A percentile compares a stretch with the other conserved stretches of the same genome.
Evolutionary conservation across 2,113 vertebrate species (phyloP).

Genomic region (Mixornis gularis): DNA sequence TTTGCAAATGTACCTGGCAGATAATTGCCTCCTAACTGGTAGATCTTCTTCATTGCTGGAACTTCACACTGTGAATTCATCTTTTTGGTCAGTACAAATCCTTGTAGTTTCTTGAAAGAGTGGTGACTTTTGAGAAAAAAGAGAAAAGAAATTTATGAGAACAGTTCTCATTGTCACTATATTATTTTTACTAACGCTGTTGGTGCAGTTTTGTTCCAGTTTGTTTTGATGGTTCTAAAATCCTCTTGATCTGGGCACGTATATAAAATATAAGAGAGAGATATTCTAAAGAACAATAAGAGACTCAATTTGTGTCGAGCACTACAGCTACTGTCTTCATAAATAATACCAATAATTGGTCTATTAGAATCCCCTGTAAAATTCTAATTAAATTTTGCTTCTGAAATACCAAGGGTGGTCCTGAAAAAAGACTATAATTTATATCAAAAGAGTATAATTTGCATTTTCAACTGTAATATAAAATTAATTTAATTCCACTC

Average conservation of each 20-base stretch:
- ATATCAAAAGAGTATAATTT: neutral
- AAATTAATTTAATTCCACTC: slow-evolving; percentile 14
- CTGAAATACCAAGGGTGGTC: neutral
- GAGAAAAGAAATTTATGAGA: neutral
- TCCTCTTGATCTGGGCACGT: neutral
- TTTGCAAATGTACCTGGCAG: rapidly evolving
- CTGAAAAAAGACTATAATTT: neutral
- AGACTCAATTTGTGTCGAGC: neutral
- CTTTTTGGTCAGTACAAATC: neutral
- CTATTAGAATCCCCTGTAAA: neutral
- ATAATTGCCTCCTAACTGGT: neutral
- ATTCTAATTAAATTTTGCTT: slow-evolving; percentile 8
- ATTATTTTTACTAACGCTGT: neutral
- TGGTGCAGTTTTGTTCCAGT: neutral
- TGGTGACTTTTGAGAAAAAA: neutral
- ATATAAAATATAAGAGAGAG: neutral
- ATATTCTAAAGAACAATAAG: neutral
- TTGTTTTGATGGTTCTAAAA: neutral
- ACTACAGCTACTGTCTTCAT: neutral
- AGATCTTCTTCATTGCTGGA: neutral
- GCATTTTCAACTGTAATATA: neutral
- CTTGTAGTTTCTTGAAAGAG: neutral
- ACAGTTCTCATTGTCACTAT: neutral
- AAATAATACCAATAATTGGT: neutral
- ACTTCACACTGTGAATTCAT: neutral